Percentiles rank a stretch among this genome's conserved stretches.
Conservation (phyloP, 2,113 vertebrate genomes). For the Jacana jacana region DNA sequence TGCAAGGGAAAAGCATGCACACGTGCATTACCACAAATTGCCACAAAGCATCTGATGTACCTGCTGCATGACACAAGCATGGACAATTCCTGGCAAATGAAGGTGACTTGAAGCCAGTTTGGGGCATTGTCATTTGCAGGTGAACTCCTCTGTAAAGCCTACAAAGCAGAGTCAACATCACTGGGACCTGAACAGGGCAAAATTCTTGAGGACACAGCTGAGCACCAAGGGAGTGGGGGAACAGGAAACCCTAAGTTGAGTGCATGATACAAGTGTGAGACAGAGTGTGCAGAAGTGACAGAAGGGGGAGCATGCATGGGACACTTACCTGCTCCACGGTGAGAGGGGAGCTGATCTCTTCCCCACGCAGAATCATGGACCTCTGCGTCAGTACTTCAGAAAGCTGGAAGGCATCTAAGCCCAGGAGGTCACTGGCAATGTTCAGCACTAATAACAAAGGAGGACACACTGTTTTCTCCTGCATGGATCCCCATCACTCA, state of each 20-base stretch:
- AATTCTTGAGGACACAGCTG: background rate
- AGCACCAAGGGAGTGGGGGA: background rate
- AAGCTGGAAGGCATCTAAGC: slow-evolving; percentile 88
- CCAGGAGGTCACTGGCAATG: slow-evolving; percentile 86
- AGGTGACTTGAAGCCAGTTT: background rate
- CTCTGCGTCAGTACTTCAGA: slow-evolving; percentile 91
- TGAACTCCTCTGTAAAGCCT: background rate
- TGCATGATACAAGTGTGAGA: background rate
- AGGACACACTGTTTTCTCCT: background rate
- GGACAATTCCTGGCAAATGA: background rate
- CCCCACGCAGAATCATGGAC: slow-evolving; percentile 91
- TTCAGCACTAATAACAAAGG: slow-evolving; percentile 79
- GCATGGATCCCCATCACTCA: background rate
- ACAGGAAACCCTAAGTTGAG: background rate
- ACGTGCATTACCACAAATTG: rapidly evolving
- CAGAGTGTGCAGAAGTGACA: background rate
- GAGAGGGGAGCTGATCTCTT: slow-evolving; percentile 93
- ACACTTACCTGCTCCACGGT: slow-evolving; percentile 88
- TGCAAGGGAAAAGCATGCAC: background rate
- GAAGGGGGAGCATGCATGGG: background rate
- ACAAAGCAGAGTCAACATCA: background rate
- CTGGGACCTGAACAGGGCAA: background rate
- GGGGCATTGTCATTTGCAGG: background rate
- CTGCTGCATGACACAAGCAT: background rate
- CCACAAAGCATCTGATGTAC: background rate